phyloP scores from a whole-genome alignment of 1,140 invertebrate species.

The Drosophila willistoni region DNA sequence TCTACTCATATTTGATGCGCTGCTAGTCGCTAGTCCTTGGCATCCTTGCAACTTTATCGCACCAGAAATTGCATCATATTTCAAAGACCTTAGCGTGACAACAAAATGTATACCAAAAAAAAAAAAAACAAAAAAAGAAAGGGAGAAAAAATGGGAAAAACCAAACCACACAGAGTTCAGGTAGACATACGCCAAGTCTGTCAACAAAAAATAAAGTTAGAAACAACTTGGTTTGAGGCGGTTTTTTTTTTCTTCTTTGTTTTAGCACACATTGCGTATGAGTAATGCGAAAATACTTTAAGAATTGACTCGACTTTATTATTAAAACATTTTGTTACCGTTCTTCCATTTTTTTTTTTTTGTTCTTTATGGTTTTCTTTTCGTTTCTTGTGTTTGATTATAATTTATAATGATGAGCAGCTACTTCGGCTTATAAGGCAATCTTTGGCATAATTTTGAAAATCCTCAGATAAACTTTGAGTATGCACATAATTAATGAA shows the following conservation, averaged over 20 bases:
- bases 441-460: conserved; percentile 79
- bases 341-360: neutral
- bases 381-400: conserved; percentile 49
- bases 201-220: conserved; percentile 32
- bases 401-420: conserved; percentile 59
- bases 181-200: conserved; percentile 32
- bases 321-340: conserved; percentile 26
- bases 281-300: conserved; percentile 63
- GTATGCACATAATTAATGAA: conserved; percentile 81
- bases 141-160: neutral
- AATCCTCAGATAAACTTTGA: conserved; percentile 76
- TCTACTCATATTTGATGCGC: conserved; percentile 59
- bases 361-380: conserved; percentile 14
- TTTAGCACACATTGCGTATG: conserved; percentile 63
- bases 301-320: conserved; percentile 63
- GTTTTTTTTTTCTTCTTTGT: conserved; percentile 22
- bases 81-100: conserved; percentile 67
- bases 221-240: conserved; percentile 16
- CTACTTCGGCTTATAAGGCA: conserved; percentile 45
- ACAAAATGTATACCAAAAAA: conserved; percentile 52
- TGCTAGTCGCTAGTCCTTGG: conserved; percentile 42
- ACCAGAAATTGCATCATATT: conserved; percentile 80
- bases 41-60: conserved; percentile 77
- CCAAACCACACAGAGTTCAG: conserved; percentile 33
- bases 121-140: conserved; percentile 32